phyloP scores from a whole-genome alignment of 2,797 vertebrate species.

The Petrocephalus sullivani region DNA sequence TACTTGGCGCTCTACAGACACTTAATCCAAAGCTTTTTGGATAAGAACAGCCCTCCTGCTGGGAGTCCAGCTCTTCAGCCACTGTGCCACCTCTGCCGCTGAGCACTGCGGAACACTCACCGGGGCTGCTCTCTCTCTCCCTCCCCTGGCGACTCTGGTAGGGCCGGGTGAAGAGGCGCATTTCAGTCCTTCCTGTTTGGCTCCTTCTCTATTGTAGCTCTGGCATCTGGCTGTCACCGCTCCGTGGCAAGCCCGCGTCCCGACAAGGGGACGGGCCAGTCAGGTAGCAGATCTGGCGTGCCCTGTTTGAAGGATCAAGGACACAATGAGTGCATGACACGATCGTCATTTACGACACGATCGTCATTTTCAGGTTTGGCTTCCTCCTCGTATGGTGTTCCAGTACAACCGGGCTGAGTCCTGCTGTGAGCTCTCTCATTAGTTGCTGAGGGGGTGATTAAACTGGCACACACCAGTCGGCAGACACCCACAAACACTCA shows the following conservation, averaged over 20 bases:
- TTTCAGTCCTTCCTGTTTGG: slow-evolving; percentile 49
- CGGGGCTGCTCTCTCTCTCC: slow-evolving; percentile 46
- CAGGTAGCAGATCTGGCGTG: neutral
- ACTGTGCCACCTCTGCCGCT: neutral
- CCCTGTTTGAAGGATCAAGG: neutral
- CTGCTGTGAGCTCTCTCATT: neutral
- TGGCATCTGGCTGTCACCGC: slow-evolving; percentile 25
- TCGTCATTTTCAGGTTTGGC: neutral
- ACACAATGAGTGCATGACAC: neutral
- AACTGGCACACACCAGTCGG: neutral
- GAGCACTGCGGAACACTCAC: slow-evolving; percentile 46
- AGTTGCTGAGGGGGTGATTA: slow-evolving; percentile 10
- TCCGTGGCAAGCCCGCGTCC: slow-evolving; percentile 4
- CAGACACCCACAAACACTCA: neutral
- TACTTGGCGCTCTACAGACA: neutral
- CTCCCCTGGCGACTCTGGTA: slow-evolving; percentile 42
- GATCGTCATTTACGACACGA: neutral
- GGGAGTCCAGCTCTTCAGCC: neutral
- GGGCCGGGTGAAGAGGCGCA: slow-evolving; percentile 51
- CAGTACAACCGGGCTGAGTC: neutral
- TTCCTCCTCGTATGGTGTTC: neutral
- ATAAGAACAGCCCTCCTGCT: neutral
- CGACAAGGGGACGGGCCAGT: neutral
- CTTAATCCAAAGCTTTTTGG: neutral
- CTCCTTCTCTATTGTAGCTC: slow-evolving; percentile 34